These are phyloP conservation scores for Acanthurus tractus DNA, from an alignment of 2,797 vertebrate species.

Conservation along the genomic window DNA sequence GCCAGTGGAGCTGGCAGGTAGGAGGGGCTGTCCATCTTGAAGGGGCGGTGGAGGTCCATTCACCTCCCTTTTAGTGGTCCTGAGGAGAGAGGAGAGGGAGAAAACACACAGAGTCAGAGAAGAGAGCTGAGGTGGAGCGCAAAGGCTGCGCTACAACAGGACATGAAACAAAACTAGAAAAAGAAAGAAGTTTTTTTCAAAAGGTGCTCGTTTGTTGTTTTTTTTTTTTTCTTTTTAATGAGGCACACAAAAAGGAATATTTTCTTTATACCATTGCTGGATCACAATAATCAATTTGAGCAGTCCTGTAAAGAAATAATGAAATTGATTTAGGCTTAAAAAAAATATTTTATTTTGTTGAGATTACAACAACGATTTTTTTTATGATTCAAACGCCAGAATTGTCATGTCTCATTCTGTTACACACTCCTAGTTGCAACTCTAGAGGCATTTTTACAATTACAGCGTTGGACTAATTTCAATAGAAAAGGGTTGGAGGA, in stretches of 20 bases:
- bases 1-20: slow-evolving; percentile 96
- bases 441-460: slow-evolving; percentile 51
- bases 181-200: neutral
- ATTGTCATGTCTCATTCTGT: slow-evolving; percentile 29
- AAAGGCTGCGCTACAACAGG: slow-evolving; percentile 19
- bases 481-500: slow-evolving; percentile 43
- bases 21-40: slow-evolving; percentile 99
- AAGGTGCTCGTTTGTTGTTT: neutral
- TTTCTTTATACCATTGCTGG: neutral
- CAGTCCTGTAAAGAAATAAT: neutral
- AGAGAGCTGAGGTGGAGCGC: neutral
- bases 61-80: slow-evolving; percentile 76
- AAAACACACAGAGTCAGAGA: slow-evolving; percentile 8
- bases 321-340: neutral
- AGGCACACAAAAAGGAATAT: neutral
- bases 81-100: slow-evolving; percentile 24
- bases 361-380: neutral
- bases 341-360: neutral
- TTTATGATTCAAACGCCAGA: slow-evolving; percentile 1
- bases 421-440: slow-evolving; percentile 33
- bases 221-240: neutral
- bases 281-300: neutral
- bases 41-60: slow-evolving; percentile 99
- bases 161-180: neutral
- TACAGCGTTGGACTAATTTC: slow-evolving; percentile 58